Evolutionary conservation across 2,113 vertebrate species (phyloP).

Genomic region (Pandion haliaetus): DNA sequence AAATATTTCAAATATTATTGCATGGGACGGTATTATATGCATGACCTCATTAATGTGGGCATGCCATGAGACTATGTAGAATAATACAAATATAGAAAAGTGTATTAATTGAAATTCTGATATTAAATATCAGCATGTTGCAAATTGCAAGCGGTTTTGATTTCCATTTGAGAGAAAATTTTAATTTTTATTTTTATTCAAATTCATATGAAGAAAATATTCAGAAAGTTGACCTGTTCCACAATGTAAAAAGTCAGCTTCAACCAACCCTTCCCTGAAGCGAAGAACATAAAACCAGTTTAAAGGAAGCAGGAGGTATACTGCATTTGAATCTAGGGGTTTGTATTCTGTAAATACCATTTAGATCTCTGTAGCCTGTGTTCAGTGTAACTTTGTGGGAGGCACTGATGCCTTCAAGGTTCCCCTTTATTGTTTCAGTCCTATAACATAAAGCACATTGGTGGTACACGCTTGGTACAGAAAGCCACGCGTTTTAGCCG

Average conservation of each 20-base stretch:
- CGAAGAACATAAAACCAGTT: not conserved
- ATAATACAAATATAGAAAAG: not conserved
- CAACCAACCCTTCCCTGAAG: not conserved
- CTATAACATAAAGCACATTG: not conserved
- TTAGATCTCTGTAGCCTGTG: not conserved
- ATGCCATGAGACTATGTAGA: not conserved
- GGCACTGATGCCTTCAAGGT: not conserved
- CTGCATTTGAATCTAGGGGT: not conserved
- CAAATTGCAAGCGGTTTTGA: not conserved
- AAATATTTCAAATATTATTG: not conserved
- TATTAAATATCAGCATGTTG: not conserved
- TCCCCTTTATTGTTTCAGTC: not conserved
- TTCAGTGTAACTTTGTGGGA: not conserved
- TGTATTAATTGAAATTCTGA: not conserved
- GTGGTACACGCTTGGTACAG: not conserved
- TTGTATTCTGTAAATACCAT: not conserved
- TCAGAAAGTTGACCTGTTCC: not conserved
- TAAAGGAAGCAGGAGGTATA: not conserved
- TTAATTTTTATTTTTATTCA: not conserved
- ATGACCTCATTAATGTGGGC: not conserved
- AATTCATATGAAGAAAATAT: not conserved
- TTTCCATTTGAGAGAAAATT: not conserved
- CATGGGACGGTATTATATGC: not conserved
- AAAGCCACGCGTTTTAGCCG: fast-evolving
- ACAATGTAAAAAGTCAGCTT: not conserved